Evolutionary conservation across 2,888 invertebrate genomes (phyloP).

Genomic region (Tanypteryx hageni): DNA sequence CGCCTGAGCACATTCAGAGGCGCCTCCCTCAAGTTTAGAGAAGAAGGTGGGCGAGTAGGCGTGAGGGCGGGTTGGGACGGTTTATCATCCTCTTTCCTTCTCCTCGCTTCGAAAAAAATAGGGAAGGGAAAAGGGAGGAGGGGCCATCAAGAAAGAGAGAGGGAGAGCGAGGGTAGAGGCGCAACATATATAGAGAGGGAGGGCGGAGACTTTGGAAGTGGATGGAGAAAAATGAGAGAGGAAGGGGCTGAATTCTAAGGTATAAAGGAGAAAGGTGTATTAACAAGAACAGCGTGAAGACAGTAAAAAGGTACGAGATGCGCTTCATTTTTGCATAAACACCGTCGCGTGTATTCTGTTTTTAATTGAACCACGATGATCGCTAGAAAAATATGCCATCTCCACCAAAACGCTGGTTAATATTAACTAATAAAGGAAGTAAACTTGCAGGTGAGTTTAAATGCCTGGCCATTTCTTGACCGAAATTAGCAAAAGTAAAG

Average conservation of each 20-base stretch:
- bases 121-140: neutral
- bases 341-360: neutral
- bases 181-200: no score
- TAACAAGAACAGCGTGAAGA: neutral
- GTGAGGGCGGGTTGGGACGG: no score
- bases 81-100: no score
- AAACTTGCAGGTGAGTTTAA: neutral
- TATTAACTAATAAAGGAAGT: neutral
- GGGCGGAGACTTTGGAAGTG: neutral
- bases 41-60: no score
- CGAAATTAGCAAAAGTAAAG: neutral
- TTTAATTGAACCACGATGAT: neutral
- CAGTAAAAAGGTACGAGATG: neutral
- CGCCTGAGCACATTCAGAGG: no score
- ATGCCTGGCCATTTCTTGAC: no score
- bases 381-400: neutral
- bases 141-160: neutral
- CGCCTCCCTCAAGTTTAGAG: no score
- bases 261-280: conserved; percentile 15
- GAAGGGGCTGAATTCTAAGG: neutral
- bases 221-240: neutral
- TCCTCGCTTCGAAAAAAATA: neutral
- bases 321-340: neutral
- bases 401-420: neutral
- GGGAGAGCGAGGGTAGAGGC: no score